Evolutionary conservation across 2,113 vertebrate genomes (phyloP).

Genomic region (Plecturocebus donacophilus): DNA sequence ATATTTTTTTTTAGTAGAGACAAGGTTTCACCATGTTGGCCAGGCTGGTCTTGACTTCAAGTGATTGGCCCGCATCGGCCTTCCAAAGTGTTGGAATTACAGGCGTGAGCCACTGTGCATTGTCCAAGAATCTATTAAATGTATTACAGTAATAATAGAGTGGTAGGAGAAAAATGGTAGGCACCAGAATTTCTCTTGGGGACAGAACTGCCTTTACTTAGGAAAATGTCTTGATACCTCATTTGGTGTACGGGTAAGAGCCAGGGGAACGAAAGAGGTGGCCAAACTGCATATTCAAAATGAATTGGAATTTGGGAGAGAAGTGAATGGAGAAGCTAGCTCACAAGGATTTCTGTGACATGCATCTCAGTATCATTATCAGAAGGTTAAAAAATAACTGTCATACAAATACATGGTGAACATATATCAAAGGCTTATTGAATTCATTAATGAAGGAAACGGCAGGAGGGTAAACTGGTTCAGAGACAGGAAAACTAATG

Average conservation of each 20-base stretch:
- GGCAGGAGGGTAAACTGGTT: neutral
- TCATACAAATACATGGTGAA: neutral
- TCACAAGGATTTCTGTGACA: neutral
- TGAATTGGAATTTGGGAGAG: neutral
- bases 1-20: too few species aligned
- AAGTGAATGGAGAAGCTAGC: neutral
- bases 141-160: neutral
- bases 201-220: neutral
- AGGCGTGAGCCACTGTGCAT: too few species aligned
- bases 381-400: neutral
- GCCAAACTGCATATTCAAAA: neutral
- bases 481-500: neutral
- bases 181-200: neutral
- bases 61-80: accelerated
- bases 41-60: too few species aligned
- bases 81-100: too few species aligned
- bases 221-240: neutral
- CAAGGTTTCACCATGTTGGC: too few species aligned
- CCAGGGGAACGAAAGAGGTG: neutral
- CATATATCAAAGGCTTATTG: neutral
- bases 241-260: neutral
- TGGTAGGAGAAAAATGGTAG: neutral
- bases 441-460: neutral
- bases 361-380: too few species aligned
- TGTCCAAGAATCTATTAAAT: neutral